A percentile compares a stretch with the other conserved stretches of the same genome.
These are phyloP conservation scores for Sepiola atlantica DNA, from an alignment of 2,888 invertebrate genomes.

Conservation along the genomic window DNA sequence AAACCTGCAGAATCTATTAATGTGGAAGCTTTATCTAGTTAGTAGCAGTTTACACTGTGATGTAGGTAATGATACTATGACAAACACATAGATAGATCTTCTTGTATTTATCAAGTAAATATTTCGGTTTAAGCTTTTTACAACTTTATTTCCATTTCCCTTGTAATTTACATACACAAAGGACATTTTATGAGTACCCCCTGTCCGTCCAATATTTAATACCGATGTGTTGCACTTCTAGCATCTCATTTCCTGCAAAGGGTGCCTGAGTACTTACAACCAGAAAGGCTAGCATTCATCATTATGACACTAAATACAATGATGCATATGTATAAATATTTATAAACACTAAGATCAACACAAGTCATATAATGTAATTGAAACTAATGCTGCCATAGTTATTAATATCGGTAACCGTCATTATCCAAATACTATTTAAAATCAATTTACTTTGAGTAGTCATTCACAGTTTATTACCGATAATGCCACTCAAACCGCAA, in stretches of 20 bases:
- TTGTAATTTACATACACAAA: background rate
- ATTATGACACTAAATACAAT: constrained; percentile 2
- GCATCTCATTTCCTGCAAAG: background rate
- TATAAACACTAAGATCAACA: constrained; percentile 22
- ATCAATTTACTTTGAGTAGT: constrained; percentile 2
- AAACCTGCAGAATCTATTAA: no score
- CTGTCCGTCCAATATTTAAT: background rate
- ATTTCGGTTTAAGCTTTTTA: background rate
- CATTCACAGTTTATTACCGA: background rate
- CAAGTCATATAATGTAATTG: constrained; percentile 8
- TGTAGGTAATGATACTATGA: no score
- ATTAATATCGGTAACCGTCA: background rate
- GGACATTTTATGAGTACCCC: no score
- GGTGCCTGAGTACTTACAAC: background rate
- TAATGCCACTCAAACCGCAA: background rate
- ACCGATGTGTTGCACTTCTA: background rate
- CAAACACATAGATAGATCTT: no score
- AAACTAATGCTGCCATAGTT: constrained; percentile 6
- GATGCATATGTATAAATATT: constrained; percentile 20
- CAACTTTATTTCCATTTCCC: background rate
- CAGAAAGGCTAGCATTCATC: background rate
- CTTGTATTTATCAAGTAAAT: background rate
- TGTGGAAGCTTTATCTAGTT: no score
- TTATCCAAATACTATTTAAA: constrained; percentile 22
- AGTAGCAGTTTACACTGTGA: no score